Conservation (phyloP, 1,140 invertebrate species). For the Orchestia grillus region DNA sequence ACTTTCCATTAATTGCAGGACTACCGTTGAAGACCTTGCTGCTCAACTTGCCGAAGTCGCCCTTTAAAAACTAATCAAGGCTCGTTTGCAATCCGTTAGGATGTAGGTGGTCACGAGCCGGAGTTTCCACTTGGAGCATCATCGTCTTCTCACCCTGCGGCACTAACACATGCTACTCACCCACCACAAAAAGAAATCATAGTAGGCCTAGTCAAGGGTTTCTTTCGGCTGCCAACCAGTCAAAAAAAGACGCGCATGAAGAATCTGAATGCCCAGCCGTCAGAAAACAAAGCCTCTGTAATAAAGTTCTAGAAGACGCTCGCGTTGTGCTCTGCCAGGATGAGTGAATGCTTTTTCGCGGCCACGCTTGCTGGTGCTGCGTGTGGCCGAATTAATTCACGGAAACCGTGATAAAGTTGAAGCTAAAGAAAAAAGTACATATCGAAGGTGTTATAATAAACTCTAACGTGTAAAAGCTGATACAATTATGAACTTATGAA, state of each 20-base stretch:
- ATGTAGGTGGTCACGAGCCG: background rate
- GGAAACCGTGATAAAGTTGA: too few species aligned
- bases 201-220: background rate
- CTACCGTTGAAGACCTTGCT: too few species aligned
- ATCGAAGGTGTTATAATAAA: too few species aligned
- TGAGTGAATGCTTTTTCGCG: background rate
- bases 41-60: too few species aligned
- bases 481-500: too few species aligned
- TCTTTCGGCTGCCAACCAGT: background rate
- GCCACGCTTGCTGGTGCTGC: background rate
- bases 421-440: too few species aligned
- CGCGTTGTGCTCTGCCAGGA: background rate
- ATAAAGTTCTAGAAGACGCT: background rate
- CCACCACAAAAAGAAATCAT: background rate
- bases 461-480: too few species aligned
- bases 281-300: constrained; percentile 8
- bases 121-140: background rate
- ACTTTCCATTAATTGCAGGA: too few species aligned
- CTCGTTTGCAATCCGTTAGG: background rate
- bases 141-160: background rate
- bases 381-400: too few species aligned
- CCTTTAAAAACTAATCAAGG: background rate
- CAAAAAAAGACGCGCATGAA: background rate
- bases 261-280: constrained; percentile 5
- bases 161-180: background rate